Conservation (phyloP, 2,888 invertebrate species). For the Gastrophysa polygoni region DNA sequence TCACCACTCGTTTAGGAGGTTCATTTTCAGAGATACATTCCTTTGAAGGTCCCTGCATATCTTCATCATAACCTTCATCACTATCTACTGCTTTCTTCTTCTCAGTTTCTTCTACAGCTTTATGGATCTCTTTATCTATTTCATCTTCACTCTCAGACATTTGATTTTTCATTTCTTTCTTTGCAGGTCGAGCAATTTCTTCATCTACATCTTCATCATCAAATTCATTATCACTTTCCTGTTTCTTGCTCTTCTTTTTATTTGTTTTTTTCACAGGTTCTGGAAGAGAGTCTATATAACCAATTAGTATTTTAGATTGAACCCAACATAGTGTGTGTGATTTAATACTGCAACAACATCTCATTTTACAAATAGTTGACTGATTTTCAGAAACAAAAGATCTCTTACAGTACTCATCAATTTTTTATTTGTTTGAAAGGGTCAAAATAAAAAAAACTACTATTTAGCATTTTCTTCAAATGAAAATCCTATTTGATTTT, state of each 20-base stretch:
- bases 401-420: too few relatives aligned
- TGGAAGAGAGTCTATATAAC: neutral
- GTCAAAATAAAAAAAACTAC: too few relatives aligned
- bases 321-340: too few relatives aligned
- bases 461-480: too few relatives aligned
- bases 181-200: constrained; percentile 12
- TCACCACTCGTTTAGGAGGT: constrained; percentile 25
- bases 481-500: too few relatives aligned
- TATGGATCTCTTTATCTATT: constrained; percentile 21
- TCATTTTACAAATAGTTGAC: too few relatives aligned
- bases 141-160: constrained; percentile 18
- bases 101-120: constrained; percentile 20
- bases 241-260: constrained; percentile 11
- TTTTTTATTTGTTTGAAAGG: too few relatives aligned
- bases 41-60: constrained; percentile 7
- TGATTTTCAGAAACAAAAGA: too few relatives aligned
- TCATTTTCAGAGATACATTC: constrained; percentile 19
- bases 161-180: constrained; percentile 18
- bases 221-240: constrained; percentile 10
- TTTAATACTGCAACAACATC: too few relatives aligned
- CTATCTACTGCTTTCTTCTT: constrained; percentile 15
- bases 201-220: constrained; percentile 18
- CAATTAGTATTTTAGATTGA: too few relatives aligned
- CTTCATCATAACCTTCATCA: constrained; percentile 6
- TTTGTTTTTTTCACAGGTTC: neutral